Evolutionary conservation across 2,113 vertebrate species (phyloP).

Genomic region (Rhynchopsitta pachyrhyncha): DNA sequence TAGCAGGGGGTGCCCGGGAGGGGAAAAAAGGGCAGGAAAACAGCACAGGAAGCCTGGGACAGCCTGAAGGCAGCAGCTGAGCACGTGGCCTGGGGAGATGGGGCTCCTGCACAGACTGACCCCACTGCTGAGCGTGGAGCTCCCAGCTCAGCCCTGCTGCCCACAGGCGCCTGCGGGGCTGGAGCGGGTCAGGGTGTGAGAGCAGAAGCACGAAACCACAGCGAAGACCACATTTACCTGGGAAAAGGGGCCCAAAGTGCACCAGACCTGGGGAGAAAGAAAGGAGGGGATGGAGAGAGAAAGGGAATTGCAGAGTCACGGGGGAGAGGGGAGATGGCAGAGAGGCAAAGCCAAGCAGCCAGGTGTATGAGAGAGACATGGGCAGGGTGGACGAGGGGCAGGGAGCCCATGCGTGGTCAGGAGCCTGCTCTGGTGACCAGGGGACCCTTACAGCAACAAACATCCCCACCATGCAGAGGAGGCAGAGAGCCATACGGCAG

Average conservation of each 20-base stretch:
- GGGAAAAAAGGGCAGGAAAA: background rate
- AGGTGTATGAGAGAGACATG: fast-evolving
- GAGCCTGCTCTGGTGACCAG: background rate
- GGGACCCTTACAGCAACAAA: background rate
- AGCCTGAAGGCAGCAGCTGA: background rate
- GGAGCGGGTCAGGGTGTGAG: background rate
- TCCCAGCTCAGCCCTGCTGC: background rate
- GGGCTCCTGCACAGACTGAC: background rate
- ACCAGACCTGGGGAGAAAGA: conserved; percentile 85
- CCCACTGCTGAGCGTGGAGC: background rate
- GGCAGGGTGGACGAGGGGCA: background rate
- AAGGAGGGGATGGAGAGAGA: conserved; percentile 48
- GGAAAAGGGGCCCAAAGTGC: conserved; percentile 87
- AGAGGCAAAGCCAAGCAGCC: background rate
- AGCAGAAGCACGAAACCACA: background rate
- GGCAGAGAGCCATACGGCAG: background rate
- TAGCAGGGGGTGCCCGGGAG: background rate
- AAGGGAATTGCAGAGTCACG: background rate
- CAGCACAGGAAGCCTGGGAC: fast-evolving
- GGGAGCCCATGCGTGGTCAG: background rate
- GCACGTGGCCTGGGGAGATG: background rate
- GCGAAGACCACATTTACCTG: conserved; percentile 82
- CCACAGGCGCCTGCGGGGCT: fast-evolving
- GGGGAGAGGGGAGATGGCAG: background rate
- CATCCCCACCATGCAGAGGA: fast-evolving